These are phyloP conservation scores for Sipha flava DNA, from an alignment of 1,140 invertebrate genomes.

Conservation along the genomic window DNA sequence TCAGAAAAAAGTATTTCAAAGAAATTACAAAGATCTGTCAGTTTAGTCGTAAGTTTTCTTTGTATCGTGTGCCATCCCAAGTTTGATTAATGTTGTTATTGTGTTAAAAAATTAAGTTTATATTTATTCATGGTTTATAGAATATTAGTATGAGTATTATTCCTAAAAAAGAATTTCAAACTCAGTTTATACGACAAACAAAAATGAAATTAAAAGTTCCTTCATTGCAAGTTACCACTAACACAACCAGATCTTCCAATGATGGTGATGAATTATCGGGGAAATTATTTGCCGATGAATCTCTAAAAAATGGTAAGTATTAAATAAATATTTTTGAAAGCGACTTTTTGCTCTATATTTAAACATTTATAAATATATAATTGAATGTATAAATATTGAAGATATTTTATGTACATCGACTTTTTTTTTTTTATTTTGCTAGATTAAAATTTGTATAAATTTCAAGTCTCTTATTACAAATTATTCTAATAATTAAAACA, in stretches of 20 bases:
- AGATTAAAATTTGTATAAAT: no score
- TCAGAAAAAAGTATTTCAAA: conserved; percentile 30
- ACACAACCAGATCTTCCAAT: conserved; percentile 17
- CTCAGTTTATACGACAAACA: conserved; percentile 35
- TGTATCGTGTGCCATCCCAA: neutral
- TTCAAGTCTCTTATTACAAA: no score
- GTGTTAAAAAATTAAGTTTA: neutral
- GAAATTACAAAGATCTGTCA: conserved; percentile 33
- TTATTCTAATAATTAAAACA: no score
- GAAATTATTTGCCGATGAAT: conserved; percentile 16
- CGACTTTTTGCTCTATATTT: no score
- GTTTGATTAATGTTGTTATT: neutral
- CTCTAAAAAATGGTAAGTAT: conserved; percentile 10
- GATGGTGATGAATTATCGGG: conserved; percentile 17
- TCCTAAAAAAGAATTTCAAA: conserved; percentile 31
- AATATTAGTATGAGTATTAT: neutral
- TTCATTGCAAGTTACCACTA: conserved; percentile 7
- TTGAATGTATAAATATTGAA: no score
- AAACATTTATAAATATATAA: no score
- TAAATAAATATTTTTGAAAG: neutral
- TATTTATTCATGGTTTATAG: conserved; percentile 27
- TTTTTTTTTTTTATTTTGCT: no score
- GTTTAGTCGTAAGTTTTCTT: conserved; percentile 40
- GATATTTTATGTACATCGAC: no score
- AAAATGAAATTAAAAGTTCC: conserved; percentile 31